Evolutionary conservation across 2,888 invertebrate genomes (phyloP).

Genomic region (Rhaphigaster nebulosa): DNA sequence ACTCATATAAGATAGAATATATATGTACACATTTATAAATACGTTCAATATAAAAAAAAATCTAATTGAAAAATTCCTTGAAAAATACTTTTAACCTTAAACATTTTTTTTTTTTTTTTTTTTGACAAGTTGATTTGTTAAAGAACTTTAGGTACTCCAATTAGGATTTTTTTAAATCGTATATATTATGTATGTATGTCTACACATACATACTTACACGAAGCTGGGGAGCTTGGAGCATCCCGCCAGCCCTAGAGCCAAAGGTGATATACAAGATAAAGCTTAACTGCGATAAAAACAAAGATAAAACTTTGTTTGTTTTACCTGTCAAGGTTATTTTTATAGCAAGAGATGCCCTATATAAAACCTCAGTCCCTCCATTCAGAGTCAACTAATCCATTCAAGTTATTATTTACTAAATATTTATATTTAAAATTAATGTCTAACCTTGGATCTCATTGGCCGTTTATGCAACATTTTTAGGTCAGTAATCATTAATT

Average conservation of each 20-base stretch:
- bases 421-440: neutral
- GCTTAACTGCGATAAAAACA: neutral
- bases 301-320: neutral
- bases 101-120: too few relatives aligned
- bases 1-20: too few relatives aligned
- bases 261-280: neutral
- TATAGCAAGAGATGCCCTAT: neutral
- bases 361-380: neutral
- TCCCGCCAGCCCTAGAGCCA: neutral
- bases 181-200: too few relatives aligned
- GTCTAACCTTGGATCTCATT: neutral
- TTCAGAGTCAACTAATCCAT: neutral
- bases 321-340: conserved; percentile 31
- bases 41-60: too few relatives aligned
- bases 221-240: neutral
- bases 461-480: neutral
- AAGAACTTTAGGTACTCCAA: too few relatives aligned
- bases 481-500: neutral
- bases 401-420: neutral
- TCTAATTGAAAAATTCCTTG: too few relatives aligned
- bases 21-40: too few relatives aligned
- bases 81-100: too few relatives aligned
- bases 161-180: too few relatives aligned
- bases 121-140: too few relatives aligned
- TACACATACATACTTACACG: neutral